Percentiles rank a stretch among this genome's conserved stretches.
Evolutionary conservation across 2,113 vertebrate species (phyloP).

Genomic region (Pachycephala philippinensis): DNA sequence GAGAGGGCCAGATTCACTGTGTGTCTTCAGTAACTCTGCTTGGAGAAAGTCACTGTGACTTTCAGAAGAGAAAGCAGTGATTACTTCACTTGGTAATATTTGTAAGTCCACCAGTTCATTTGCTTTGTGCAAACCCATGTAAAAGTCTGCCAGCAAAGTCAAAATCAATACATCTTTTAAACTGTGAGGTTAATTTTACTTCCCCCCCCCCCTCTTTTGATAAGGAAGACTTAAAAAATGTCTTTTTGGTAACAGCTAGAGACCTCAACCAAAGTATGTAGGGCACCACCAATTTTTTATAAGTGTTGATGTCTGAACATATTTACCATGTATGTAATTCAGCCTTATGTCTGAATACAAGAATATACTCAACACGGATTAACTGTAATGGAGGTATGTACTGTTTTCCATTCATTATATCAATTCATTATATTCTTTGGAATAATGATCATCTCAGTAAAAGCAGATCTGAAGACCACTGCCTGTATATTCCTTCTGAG

Average conservation of each 20-base stretch:
- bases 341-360: not conserved
- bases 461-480: not conserved
- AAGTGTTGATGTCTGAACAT: not conserved
- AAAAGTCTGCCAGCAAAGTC: not conserved
- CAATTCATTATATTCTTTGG: not conserved
- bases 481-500: not conserved
- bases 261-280: not conserved
- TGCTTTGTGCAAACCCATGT: not conserved
- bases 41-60: not conserved
- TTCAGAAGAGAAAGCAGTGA: not conserved
- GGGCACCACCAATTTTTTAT: not conserved
- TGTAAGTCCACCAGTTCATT: conserved; percentile 8
- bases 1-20: not conserved
- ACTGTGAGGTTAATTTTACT: not conserved
- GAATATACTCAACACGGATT: not conserved
- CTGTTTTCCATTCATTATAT: not conserved
- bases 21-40: not conserved
- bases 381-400: not conserved
- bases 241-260: not conserved
- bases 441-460: not conserved
- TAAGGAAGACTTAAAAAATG: not conserved
- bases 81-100: not conserved
- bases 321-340: not conserved
- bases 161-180: not conserved
- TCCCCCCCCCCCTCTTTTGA: too few relatives aligned